Base-by-base conservation (phyloP, 2,888 invertebrate genomes). In the Neria commutata region DNA sequence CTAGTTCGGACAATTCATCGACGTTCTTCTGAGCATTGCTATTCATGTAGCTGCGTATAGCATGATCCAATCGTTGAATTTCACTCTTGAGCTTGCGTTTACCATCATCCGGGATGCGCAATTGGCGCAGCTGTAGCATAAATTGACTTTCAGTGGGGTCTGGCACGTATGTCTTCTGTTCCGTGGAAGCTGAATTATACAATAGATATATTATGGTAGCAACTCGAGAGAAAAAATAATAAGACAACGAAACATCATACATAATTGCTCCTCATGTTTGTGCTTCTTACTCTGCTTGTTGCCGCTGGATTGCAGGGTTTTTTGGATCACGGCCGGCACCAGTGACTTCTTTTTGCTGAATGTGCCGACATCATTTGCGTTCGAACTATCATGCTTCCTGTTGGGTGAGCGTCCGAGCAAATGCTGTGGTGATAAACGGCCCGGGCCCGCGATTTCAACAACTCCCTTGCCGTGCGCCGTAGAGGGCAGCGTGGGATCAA, bases 1-100 rank as follows among this genome's bases (percentile, higher is more conserved):
- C 91, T 47, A 91, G 83, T 75, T 96, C 95, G 0, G 96, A 94
- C 29, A 96, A 82, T 65, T 97, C 94, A 58, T 95, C 95, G 2
- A 94, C 88, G 10, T 76, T 81, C 59, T 76, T 78, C 55, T 60
- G 65, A 29, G 60, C 58, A 45, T 19, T 58, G 45, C 66, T 75
- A 47, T 75, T 76, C 65, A 79, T 72, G 60, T 80, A 78, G 5
- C 69, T 68, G 23, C 77, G 74, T 62, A 82, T 81, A 1, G 71
- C 68, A 46, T 65, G 71, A 46, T 82, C 81, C 52, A 82, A 60
- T 1, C 75, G 73, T 56, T 81, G 79, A 2, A 82, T 79, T 29
- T 82, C 81, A 16, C 58, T 71, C 53, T 80, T 81, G 0, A 82
- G 67, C 54, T 79, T 80, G 14, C 76, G 72, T 49, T 80, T 80